Base-by-base conservation (phyloP, 2,113 vertebrate species). In the Cyanistes caeruleus region DNA sequence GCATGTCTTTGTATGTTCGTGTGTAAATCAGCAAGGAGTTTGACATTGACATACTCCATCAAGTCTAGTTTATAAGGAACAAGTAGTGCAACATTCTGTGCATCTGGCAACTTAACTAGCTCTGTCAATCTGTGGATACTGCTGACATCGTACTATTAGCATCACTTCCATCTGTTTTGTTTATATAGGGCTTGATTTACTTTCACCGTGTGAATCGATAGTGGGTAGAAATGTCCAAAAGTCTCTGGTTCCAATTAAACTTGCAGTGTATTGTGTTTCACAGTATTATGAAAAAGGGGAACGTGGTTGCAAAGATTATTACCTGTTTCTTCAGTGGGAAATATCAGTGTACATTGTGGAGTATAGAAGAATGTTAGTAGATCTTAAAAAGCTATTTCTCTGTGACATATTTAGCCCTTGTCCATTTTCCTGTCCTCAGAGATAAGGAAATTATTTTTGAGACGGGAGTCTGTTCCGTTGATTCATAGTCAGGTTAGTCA, bases 31-130 rank as follows among this genome's bases (percentile, higher is more conserved):
- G 98, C 97, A 97, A 98, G 97, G 97, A 98, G 97, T 98, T 98
- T 98, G 98, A 98, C 98, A 98, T 97, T 98, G 98, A 98, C 98
- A 97, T 98, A 98, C 98, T 98, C 98, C 97, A 98, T 98, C 98
- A 98, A 98, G 98, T 98, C 98, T 98, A 98, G 98, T 98, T 97
- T 98, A 98, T 97, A 98, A 98, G 97, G 98, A 98, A 98, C 98
- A 98, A 98, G 98, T 97, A 98, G 98, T 98, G 98, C 97, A 98
- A 98, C 98, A 98, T 98, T 98, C 98, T 98, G 98, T 98, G 98
- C 98, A 98, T 98, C 98, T 98, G 98, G 98, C 98, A 98, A 97
- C 97, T 96, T 98, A 98, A 98, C 97, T 96, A 97, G 95, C 97
- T 98, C 98, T 98, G 98, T 98, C 98, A 98, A 98, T 98, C 98